Conservation (phyloP, 2,113 vertebrate species). For the Diglossa brunneiventris region DNA sequence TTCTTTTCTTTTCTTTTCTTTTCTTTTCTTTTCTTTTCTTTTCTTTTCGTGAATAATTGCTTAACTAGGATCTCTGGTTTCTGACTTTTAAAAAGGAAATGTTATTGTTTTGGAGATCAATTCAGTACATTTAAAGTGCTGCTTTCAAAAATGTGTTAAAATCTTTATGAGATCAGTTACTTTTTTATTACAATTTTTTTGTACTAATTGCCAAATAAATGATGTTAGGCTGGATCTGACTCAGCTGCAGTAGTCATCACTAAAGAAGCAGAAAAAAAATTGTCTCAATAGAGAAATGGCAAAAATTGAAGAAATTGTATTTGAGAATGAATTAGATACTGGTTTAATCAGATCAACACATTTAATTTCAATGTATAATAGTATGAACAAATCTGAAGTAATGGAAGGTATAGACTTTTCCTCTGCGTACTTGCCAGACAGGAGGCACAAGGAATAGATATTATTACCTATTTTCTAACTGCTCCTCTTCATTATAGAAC, state of each 20-base stretch:
- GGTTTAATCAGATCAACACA: not conserved
- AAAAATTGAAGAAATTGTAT: not conserved
- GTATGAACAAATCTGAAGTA: not conserved
- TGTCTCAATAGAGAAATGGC: not conserved
- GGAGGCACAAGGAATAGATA: not conserved
- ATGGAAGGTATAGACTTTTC: not conserved
- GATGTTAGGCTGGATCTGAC: not conserved
- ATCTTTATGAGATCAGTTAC: not conserved
- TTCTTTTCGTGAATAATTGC: not conserved
- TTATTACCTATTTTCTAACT: not conserved
- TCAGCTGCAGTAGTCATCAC: not conserved
- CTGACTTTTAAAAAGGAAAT: not conserved
- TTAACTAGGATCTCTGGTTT: not conserved
- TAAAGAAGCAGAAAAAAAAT: not conserved
- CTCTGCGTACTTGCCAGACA: not conserved
- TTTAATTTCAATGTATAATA: not conserved
- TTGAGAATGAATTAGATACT: not conserved
- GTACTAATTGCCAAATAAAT: not conserved
- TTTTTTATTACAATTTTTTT: not conserved
- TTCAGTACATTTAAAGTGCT: not conserved
- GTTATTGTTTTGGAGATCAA: not conserved
- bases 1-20: accelerated
- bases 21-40: accelerated
- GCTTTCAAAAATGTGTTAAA: not conserved
- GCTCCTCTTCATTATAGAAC: not conserved